These are phyloP conservation scores for Gambusia holbrooki DNA, from an alignment of 2,113 vertebrate species.

Conservation along the genomic window DNA sequence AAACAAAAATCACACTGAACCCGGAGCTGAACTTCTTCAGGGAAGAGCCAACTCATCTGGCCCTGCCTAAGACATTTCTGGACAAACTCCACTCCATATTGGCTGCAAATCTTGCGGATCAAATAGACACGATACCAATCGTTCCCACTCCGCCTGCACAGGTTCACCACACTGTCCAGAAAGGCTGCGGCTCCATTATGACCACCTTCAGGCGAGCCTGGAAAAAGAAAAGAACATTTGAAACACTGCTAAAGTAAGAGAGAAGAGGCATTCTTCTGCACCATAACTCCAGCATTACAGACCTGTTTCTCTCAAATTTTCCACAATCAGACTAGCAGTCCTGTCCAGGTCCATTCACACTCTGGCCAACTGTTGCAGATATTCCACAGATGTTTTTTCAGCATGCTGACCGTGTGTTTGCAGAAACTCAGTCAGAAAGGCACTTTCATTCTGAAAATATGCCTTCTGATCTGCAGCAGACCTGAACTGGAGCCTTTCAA, in stretches of 20 bases:
- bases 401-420: neutral
- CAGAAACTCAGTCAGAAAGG: conserved; percentile 72
- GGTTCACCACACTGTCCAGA: conserved; percentile 66
- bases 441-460: conserved; percentile 39
- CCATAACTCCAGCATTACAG: neutral
- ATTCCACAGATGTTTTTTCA: conserved; percentile 73
- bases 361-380: conserved; percentile 85
- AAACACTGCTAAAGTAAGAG: neutral
- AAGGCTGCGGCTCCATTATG: conserved; percentile 45
- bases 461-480: conserved; percentile 32
- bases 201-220: conserved; percentile 31
- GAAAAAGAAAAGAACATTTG: neutral
- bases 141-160: conserved; percentile 77
- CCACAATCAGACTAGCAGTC: conserved; percentile 79
- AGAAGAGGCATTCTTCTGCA: neutral
- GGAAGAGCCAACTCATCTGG: conserved; percentile 86
- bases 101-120: conserved; percentile 84
- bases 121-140: conserved; percentile 90
- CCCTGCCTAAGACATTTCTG: conserved; percentile 76
- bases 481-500: conserved; percentile 81
- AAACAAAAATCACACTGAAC: conserved; percentile 63
- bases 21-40: conserved; percentile 79
- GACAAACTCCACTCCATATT: conserved; percentile 84
- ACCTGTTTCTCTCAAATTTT: conserved; percentile 48
- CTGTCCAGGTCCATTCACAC: conserved; percentile 84